Conservation (phyloP, 1,140 invertebrate genomes). For the Samia ricini region DNA sequence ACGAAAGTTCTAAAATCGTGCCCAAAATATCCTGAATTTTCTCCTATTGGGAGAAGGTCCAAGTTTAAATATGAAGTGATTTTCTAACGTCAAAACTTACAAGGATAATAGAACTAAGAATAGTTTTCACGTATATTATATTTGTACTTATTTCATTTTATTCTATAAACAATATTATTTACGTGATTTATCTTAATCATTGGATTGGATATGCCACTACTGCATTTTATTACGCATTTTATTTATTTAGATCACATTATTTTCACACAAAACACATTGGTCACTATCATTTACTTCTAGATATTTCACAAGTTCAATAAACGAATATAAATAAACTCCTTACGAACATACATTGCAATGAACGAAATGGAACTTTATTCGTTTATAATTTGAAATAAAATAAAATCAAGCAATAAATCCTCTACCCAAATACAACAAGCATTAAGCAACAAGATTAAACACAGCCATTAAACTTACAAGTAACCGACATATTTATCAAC, state of each 20-base stretch:
- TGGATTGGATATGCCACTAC: too few relatives aligned
- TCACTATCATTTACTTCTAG: too few relatives aligned
- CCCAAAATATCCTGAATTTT: too few relatives aligned
- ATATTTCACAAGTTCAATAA: too few relatives aligned
- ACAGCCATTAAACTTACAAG: background rate
- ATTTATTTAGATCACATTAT: background rate
- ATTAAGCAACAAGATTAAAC: background rate
- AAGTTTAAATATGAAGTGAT: too few relatives aligned
- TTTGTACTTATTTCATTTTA: background rate
- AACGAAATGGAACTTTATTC: background rate
- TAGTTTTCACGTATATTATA: too few relatives aligned
- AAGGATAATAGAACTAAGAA: too few relatives aligned
- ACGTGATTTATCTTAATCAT: background rate
- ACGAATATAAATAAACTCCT: too few relatives aligned
- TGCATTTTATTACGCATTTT: background rate
- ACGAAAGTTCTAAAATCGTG: too few relatives aligned
- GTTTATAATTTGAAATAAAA: background rate
- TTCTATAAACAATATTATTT: background rate
- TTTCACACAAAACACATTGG: background rate
- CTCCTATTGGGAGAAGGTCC: too few relatives aligned
- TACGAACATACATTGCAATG: too few relatives aligned
- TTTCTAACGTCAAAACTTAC: too few relatives aligned
- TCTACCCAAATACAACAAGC: background rate
- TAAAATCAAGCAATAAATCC: background rate
- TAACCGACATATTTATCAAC: background rate